Evolutionary conservation across 1,140 invertebrate genomes (phyloP).

Genomic region (Micrasema minimum): DNA sequence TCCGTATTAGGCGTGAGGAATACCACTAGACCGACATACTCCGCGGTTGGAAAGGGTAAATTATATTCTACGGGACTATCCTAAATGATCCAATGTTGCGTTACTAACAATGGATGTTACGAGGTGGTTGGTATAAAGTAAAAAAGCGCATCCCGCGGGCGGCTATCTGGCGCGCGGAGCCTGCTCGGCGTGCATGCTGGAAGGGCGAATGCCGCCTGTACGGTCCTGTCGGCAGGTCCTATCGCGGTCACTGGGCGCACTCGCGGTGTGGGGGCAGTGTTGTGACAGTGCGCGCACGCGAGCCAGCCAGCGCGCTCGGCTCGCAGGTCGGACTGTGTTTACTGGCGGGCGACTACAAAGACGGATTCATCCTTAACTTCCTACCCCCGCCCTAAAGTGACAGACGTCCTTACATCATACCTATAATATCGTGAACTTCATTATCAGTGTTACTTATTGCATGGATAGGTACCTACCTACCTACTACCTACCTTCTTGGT

Average conservation of each 20-base stretch:
- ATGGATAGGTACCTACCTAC: too few relatives aligned
- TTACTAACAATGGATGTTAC: conserved; percentile 41
- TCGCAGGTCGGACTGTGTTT: conserved; percentile 65
- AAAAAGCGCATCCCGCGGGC: conserved; percentile 2
- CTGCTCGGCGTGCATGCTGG: conserved; percentile 1
- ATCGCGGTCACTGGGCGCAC: not conserved
- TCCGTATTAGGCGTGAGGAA: not conserved
- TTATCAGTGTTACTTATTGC: too few relatives aligned
- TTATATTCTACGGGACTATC: conserved; percentile 35
- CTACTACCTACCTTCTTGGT: too few relatives aligned
- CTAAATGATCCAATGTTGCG: conserved; percentile 35
- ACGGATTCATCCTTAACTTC: conserved; percentile 13
- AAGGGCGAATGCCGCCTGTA: not conserved
- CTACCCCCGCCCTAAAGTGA: too few relatives aligned
- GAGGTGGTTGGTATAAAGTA: not conserved
- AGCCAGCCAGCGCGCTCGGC: conserved; percentile 64
- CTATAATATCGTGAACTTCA: too few relatives aligned
- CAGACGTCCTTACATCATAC: too few relatives aligned
- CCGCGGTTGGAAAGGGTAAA: conserved; percentile 2
- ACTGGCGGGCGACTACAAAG: conserved; percentile 59
- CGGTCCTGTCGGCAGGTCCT: not conserved
- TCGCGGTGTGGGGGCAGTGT: conserved; percentile 43
- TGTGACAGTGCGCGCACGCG: conserved; percentile 35
- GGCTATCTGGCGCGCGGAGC: conserved; percentile 38
- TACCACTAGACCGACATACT: conserved; percentile 16